A percentile compares a stretch with the other conserved stretches of the same genome.
These are phyloP conservation scores for Melanogrammus aeglefinus DNA, from an alignment of 2,797 vertebrate species.

Conservation along the genomic window DNA sequence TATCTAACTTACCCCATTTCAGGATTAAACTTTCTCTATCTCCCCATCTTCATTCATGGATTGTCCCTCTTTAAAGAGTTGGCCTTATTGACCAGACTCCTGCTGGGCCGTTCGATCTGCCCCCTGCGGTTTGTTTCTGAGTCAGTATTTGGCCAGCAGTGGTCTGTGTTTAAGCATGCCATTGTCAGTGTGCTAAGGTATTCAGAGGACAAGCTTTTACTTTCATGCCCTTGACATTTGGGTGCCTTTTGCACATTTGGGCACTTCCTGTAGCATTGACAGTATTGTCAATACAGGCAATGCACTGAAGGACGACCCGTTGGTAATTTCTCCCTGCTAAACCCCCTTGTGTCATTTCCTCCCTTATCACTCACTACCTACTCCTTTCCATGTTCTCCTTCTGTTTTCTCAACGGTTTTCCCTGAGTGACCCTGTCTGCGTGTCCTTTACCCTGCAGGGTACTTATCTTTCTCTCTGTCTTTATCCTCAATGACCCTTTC, in stretches of 20 bases:
- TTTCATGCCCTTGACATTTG: too few relatives aligned
- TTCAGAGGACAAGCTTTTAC: too few relatives aligned
- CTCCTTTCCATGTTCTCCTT: too few relatives aligned
- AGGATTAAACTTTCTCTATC: not conserved
- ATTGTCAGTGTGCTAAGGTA: too few relatives aligned
- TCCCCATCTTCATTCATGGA: not conserved
- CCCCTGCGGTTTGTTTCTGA: not conserved
- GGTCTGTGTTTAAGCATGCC: too few relatives aligned
- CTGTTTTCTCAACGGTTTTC: not conserved
- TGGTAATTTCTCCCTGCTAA: not conserved
- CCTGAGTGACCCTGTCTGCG: not conserved
- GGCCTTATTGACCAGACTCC: not conserved
- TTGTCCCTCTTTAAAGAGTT: not conserved
- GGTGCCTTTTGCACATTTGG: too few relatives aligned
- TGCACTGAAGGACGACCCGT: not conserved
- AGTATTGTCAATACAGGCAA: too few relatives aligned
- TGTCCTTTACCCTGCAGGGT: not conserved
- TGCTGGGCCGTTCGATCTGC: not conserved
- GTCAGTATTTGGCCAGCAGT: not conserved
- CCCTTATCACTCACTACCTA: not conserved
- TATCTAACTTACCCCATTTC: not conserved
- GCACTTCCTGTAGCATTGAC: too few relatives aligned
- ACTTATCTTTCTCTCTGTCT: constrained; percentile 1
- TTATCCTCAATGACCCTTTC: constrained; percentile 14
- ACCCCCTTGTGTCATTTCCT: not conserved